A percentile compares a stretch with the other conserved stretches of the same genome.
Conservation (phyloP, 2,888 invertebrate species). For the Seladonia tumulorum region DNA sequence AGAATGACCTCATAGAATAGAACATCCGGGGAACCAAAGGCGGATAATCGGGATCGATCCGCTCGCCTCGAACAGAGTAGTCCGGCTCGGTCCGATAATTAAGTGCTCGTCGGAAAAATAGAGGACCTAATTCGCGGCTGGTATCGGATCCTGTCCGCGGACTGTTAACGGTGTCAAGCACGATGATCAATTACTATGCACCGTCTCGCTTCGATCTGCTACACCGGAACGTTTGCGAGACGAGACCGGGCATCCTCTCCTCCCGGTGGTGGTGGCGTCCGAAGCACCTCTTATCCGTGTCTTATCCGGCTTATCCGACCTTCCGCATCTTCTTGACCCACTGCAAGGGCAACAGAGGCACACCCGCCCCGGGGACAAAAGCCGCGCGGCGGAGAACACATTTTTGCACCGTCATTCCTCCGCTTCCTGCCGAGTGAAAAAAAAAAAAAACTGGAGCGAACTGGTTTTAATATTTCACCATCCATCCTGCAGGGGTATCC, state of each 20-base stretch:
- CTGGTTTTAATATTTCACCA: slow-evolving; percentile 40
- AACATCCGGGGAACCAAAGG: not conserved
- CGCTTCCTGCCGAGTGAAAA: not conserved
- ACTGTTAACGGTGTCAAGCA: slow-evolving; percentile 46
- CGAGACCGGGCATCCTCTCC: slow-evolving; percentile 12
- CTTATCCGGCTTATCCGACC: slow-evolving; percentile 48
- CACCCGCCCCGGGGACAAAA: slow-evolving; percentile 37
- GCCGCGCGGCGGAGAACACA: not conserved
- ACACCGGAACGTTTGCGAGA: not conserved
- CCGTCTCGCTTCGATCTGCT: slow-evolving; percentile 43
- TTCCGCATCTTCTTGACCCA: slow-evolving; percentile 59
- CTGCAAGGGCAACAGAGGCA: slow-evolving; percentile 39
- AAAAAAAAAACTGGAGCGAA: slow-evolving; percentile 37
- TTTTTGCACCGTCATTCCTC: slow-evolving; percentile 34
- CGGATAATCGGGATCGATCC: slow-evolving; percentile 6
- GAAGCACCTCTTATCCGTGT: slow-evolving; percentile 50
- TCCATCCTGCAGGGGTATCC: not conserved
- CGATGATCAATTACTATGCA: slow-evolving; percentile 51
- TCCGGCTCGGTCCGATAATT: not conserved
- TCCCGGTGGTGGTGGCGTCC: not conserved
- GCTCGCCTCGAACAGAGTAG: not conserved
- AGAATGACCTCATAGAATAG: not conserved
- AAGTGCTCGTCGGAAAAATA: slow-evolving; percentile 4
- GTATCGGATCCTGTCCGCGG: not conserved
- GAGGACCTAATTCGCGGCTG: slow-evolving; percentile 13